Evolutionary conservation across 2,797 vertebrate species (phyloP), one percentile per base, ranked within the genome.

Genomic region (Molossus molossus): DNA sequence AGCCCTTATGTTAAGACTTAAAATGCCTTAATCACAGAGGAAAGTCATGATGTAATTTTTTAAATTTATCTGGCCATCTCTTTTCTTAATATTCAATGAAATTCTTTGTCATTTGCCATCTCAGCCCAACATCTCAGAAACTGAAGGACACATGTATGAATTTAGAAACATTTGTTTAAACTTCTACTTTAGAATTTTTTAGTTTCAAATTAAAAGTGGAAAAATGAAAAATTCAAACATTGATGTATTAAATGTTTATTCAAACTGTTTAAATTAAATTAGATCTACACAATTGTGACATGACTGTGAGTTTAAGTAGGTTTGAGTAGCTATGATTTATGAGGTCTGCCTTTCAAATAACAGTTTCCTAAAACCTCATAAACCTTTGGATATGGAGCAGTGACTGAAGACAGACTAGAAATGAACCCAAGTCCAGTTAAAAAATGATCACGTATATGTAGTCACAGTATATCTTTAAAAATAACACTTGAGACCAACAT

Each of bases 161-260:
- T 60, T 93, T 86, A 85, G 8, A 91, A 82, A 6, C 58, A 77
- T 29, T 65, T 76, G 15, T 58, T 64, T 70, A 70, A 17, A 81
- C 9, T 73, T 96, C 80, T 62, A 77, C 27, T 92, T 73, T 75
- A 94, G 37, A 86, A 77, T 29, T 81, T 81, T 62, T 90, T 73
- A 88, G 60, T 57, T 6, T 37, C 23, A 85, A 45, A 80, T 48
- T 65, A 57, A 95, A 94, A 82, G 48, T 48, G 25, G 23, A 55
- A 87, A 92, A 84, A 50, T 91, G 48, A 12, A 93, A 92, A 93
- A 40, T 87, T 84, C 80, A 81, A 92, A 81, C n/a, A 84, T 1
- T 57, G 11, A 91, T 21, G 12, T 72, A 62, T 90, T 70, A 75
- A 88, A 91, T 72, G 21, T 60, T 81, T 87, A 90, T 25, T 75